Base-by-base conservation (phyloP, 1,140 invertebrate species). In the Tigriopus japonicus region DNA sequence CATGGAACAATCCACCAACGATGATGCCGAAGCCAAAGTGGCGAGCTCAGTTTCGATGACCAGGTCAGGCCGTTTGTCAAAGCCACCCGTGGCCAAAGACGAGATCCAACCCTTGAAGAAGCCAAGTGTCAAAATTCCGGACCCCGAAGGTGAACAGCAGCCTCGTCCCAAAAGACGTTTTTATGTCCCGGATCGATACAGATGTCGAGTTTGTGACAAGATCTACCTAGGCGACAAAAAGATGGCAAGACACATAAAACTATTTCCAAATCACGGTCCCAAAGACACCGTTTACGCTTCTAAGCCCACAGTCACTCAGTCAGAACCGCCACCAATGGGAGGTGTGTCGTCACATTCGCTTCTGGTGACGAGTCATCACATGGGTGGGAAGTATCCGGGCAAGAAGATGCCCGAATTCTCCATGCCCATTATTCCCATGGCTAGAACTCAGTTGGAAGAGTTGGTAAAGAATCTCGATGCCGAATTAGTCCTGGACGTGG, bases 351-450 rank as follows among this genome's bases (percentile, higher is more conserved):
- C 53, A 2, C 23, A 15, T 55, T 24, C 53, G 3, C 53, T 15
- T 43, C 15, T 55, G 15, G 15, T 24, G 15, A 5, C 53, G 2
- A 15, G 21, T 49, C 45, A 49, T 49, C 45, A 49, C 10, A 6
- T 21, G 21, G 45, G 3, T 49, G n/a, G n/a, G 12, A 49, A 21
- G 12, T 35, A 35, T 35, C 28, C 45, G 3, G 45, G 21, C n/a
- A 49, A 49, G 10, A 49, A 49, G 45, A 49, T 49, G 45, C 21
- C 21, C 24, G 24, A n/a, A 15, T 40, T 55, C 53, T 19, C 53
- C n/a, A 40, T 55, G 21, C 53, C 53, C 15, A 55, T 55, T 24
- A 55, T 55, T 24, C 53, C 53, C 53, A 19, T 55, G 53, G 53
- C 53, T 14, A 15, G 53, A 24, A 55, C 21, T 6, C 53, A 55